These are phyloP conservation scores for Watsonalla binaria DNA, from an alignment of 2,888 invertebrate species.

Conservation along the genomic window DNA sequence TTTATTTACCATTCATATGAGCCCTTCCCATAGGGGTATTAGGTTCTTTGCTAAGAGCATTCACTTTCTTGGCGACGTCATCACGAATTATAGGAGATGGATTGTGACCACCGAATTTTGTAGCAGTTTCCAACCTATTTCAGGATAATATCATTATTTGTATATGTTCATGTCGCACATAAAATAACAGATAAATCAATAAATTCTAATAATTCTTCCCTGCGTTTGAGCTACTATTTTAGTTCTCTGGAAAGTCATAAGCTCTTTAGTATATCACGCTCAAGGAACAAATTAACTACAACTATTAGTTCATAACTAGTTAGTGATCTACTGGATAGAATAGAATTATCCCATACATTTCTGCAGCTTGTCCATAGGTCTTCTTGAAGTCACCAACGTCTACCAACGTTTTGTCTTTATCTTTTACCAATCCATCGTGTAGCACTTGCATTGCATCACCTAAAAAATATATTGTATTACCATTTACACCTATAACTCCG, in stretches of 20 bases:
- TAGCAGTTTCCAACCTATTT: slow-evolving; percentile 34
- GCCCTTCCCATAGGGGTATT: slow-evolving; percentile 18
- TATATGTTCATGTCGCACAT: neutral
- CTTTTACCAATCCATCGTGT: slow-evolving; percentile 33
- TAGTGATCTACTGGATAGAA: neutral
- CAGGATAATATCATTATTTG: neutral
- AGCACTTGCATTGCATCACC: slow-evolving; percentile 45
- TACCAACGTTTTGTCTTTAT: slow-evolving; percentile 37
- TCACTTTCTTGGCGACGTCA: slow-evolving; percentile 30
- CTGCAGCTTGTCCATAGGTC: slow-evolving; percentile 32
- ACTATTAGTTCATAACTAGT: too few relatives aligned
- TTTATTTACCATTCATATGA: slow-evolving; percentile 32
- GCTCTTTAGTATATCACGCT: too few relatives aligned
- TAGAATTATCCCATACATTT: slow-evolving; percentile 31
- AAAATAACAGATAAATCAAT: too few relatives aligned
- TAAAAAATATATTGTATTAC: slow-evolving; percentile 9
- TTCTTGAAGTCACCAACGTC: slow-evolving; percentile 39
- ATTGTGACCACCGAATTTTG: slow-evolving; percentile 31
- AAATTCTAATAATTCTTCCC: neutral
- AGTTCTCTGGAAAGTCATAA: too few relatives aligned
- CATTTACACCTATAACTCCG: too few relatives aligned
- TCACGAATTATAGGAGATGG: slow-evolving; percentile 33
- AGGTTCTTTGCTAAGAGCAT: slow-evolving; percentile 17
- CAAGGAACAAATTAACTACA: too few relatives aligned
- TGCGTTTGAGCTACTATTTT: too few relatives aligned